Evolutionary conservation across 23 tunicate genomes (phyloP).

Genomic region (Halocynthia aurantium): DNA sequence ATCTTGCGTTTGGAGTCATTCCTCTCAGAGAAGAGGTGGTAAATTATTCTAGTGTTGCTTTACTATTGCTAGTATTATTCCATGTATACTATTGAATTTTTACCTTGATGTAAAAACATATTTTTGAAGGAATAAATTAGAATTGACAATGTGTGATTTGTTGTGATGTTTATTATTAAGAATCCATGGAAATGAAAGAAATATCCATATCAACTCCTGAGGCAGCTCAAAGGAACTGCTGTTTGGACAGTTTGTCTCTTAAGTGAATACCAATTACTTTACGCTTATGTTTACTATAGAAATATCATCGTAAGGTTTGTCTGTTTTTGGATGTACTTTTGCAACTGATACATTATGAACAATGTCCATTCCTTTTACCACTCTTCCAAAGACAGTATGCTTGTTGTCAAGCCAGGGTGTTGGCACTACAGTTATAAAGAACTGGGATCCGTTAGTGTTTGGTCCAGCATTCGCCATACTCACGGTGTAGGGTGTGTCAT

Average conservation of each 20-base stretch:
- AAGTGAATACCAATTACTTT: slow-evolving; percentile 26
- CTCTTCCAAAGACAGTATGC: slow-evolving; percentile 95
- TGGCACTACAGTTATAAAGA: slow-evolving; percentile 91
- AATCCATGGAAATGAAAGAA: no score
- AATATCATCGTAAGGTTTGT: slow-evolving; percentile 98
- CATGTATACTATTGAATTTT: no score
- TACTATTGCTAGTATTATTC: no score
- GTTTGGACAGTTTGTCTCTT: background rate
- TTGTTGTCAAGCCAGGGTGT: slow-evolving; percentile 98
- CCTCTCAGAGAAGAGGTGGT: no score
- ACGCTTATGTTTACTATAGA: slow-evolving; percentile 74
- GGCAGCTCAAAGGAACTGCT: background rate
- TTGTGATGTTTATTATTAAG: no score
- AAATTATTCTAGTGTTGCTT: no score
- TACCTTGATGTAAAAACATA: no score
- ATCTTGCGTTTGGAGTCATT: no score
- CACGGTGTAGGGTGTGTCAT: slow-evolving; percentile 81
- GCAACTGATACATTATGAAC: slow-evolving; percentile 71
- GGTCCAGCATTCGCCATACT: slow-evolving; percentile 99
- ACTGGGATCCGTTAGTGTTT: slow-evolving; percentile 96
- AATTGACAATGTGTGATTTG: no score
- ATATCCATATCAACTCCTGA: no score
- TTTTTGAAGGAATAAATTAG: no score
- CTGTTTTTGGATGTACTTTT: slow-evolving; percentile 82
- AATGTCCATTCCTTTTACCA: slow-evolving; percentile 91